A percentile compares a stretch with the other conserved stretches of the same genome.
These are phyloP conservation scores for Simalia tracyae DNA, from an alignment of 2,797 vertebrate species.

Conservation along the genomic window DNA sequence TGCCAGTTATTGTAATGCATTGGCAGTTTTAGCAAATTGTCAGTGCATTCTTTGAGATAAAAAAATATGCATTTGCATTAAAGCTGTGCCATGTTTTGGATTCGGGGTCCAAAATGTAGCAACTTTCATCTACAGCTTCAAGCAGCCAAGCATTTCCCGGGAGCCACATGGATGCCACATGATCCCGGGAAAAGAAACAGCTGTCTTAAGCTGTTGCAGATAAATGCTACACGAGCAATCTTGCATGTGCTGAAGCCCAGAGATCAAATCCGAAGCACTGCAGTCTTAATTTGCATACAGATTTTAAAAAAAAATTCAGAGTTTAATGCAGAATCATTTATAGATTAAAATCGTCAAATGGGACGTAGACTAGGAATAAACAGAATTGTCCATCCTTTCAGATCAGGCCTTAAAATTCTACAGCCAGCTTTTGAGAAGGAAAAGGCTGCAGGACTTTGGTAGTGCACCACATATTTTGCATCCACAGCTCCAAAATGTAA, in stretches of 20 bases:
- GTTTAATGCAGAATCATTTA: background rate
- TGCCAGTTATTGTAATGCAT: background rate
- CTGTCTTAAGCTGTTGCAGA: background rate
- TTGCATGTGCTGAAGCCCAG: background rate
- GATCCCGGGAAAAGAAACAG: background rate
- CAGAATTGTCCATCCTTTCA: background rate
- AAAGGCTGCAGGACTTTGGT: background rate
- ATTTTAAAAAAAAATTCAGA: background rate
- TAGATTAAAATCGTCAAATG: background rate
- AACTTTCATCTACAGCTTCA: background rate
- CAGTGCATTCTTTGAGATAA: background rate
- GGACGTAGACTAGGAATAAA: background rate
- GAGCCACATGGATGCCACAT: background rate
- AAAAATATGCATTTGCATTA: background rate
- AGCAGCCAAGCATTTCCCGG: background rate
- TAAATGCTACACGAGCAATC: background rate
- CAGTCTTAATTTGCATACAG: background rate
- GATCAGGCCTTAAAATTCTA: background rate
- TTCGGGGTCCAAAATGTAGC: background rate
- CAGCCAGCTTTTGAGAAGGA: background rate
- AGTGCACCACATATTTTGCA: background rate
- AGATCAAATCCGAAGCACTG: background rate
- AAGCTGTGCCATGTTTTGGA: background rate
- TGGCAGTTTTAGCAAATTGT: background rate
- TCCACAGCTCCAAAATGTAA: background rate